Evolutionary conservation across 1,140 invertebrate genomes (phyloP), one percentile per base, ranked within the genome.

Genomic region (Mactra quadrangularis): DNA sequence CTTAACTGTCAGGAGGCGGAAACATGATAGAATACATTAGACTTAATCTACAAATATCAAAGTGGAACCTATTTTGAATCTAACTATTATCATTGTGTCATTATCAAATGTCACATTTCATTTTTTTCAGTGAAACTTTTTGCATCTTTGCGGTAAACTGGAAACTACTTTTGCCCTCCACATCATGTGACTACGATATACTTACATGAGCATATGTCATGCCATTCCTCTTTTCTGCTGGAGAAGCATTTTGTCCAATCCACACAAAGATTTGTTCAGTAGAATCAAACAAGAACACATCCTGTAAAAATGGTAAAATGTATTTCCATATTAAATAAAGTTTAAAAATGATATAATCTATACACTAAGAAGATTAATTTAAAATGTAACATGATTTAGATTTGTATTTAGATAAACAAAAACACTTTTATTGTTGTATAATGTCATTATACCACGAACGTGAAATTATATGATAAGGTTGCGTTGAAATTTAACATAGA

Each of bases 221-320:
- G 9, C 85, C 89, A 75, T 90, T 90, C 45, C 74, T 87, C 60
- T 87, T 89, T 62, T 89, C 88, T 13, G 35, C 70, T 31, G 45
- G 15, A 13, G 86, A 88, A 15, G 88, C 85, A 53, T 83, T 83
- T 27, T 53, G 59, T 31, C 90, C 90, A 35, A 91, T 81, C 90
- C 90, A 91, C 38, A 91, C 88, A 86, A 87, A 89, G 15, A 89
- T 82, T 3, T 75, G 53, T n/a, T 86, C 75, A 17, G 85, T 85
- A 62, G 72, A 84, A 68, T 90, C 88, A 38, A 88, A 78, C n/a
- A 91, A 75, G 68, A 91, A 91, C 19, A 91, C 90, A 55, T 75
- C 72, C 72, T 75, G 38, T 3, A 75, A 55, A 27, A 19, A 52
- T 29, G 55, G 0, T 70, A 33, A 55, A 72, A 62, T 0, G n/a